These are phyloP conservation scores for Petrosia ficiformis DNA, from an alignment of 37 sponge, comb jelly and placozoan genomes.

Conservation along the genomic window DNA sequence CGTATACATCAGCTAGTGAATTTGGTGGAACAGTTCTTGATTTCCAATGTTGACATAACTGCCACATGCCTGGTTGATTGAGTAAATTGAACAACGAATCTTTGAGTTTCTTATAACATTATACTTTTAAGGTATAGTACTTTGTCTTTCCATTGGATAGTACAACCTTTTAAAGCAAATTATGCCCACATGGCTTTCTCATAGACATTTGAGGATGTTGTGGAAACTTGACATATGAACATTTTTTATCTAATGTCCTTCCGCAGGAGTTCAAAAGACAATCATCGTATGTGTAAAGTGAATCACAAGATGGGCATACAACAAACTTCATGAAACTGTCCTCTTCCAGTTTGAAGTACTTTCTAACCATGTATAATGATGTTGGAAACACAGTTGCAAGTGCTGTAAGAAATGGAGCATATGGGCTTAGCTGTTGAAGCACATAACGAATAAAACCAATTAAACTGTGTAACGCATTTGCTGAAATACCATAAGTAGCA, in stretches of 20 bases:
- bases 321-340: background rate
- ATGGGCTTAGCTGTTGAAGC: background rate
- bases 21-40: background rate
- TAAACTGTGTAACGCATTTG: background rate
- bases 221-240: slow-evolving; percentile 3
- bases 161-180: slow-evolving; percentile 21
- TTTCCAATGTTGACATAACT: slow-evolving; percentile 38
- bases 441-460: background rate
- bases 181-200: slow-evolving; percentile 10
- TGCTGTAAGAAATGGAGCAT: background rate
- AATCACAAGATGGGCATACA: background rate
- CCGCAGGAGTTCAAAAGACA: background rate
- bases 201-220: slow-evolving; percentile 7
- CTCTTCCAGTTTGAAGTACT: background rate
- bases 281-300: background rate
- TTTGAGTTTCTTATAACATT: slow-evolving; percentile 33
- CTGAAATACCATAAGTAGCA: background rate
- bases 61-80: slow-evolving; percentile 10
- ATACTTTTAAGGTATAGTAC: slow-evolving; percentile 37
- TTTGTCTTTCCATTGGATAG: slow-evolving; percentile 7
- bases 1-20: slow-evolving; percentile 48
- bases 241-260: background rate
- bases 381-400: background rate
- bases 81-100: slow-evolving; percentile 22
- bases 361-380: background rate